phyloP scores from a whole-genome alignment of 2,797 vertebrate species.

The Potorous gilbertii region DNA sequence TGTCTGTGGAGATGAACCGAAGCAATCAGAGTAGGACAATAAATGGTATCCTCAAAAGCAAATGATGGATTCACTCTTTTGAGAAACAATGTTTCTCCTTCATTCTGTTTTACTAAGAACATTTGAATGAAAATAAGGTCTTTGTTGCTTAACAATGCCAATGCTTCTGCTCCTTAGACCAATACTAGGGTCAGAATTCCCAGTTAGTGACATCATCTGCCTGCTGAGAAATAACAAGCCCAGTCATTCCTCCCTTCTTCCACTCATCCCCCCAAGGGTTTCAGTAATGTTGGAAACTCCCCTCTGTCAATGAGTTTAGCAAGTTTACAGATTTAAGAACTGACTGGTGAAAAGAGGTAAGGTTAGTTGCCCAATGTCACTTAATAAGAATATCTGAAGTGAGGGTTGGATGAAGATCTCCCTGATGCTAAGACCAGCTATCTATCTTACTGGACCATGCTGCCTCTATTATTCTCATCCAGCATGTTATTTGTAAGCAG shows the following conservation, averaged over 20 bases:
- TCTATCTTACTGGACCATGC: neutral
- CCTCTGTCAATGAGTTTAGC: neutral
- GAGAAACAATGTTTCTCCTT: constrained; percentile 30
- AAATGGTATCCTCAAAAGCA: constrained; percentile 22
- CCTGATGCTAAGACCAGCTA: neutral
- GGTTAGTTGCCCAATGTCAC: neutral
- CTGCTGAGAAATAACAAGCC: neutral
- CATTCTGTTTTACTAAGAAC: constrained; percentile 29
- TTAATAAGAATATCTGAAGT: neutral
- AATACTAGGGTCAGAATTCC: constrained; percentile 19
- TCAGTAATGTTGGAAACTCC: neutral
- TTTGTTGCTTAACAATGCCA: constrained; percentile 55
- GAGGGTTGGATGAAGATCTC: neutral
- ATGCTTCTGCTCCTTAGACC: constrained; percentile 47
- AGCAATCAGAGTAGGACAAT: neutral
- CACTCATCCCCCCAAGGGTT: neutral
- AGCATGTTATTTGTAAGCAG: neutral
- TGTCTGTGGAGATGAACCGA: neutral
- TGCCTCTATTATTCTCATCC: neutral
- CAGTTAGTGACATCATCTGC: constrained; percentile 7
- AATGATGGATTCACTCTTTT: neutral
- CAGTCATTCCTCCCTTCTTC: neutral
- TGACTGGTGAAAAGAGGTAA: neutral
- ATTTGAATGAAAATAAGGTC: constrained; percentile 38
- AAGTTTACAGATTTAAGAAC: neutral